Evolutionary conservation across 2,888 invertebrate genomes (phyloP), one percentile per base, ranked within the genome.

Genomic region (Stenodema calcarata): DNA sequence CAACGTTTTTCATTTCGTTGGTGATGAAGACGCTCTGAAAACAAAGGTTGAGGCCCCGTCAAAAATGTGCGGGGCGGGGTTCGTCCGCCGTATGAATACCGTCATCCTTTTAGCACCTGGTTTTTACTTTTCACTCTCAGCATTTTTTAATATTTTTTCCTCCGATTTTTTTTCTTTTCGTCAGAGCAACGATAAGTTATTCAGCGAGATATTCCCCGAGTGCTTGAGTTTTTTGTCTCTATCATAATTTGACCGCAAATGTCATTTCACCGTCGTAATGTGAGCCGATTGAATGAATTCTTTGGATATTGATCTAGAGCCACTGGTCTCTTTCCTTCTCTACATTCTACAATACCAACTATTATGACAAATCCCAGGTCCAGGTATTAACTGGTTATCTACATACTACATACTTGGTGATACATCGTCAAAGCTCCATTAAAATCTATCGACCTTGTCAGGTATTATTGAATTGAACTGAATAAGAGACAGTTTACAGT

Each of bases 81-180:
- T 23, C 18, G 23, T 62, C 62, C 62, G 18, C 27, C 35, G 35
- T 35, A 2, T 62, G 62, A 62, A 23, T 62, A 3, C 62, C 35
- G 41, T 35, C 73, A 35, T 18, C 73, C 73, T 73, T 73, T 73
- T 73, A 73, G 73, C 73, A 73, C 73, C 73, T 73, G 73, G 73
- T 14, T 73, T 73, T 62, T 4, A 62, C 62, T 62, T 62, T 62
- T 27, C 73, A 73, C 16, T 73, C 28, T 73, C 73, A 3, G 73
- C 7, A 35, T 30, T 0, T 73, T 73, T 18, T 11, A 11, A 54
- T 54, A 16, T n/a, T 73, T n/a, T 30, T 28, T 35, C 70, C 27
- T 70, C n/a, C 2, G 3, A 70, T 28, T 14, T 12, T 30, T 16
- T 9, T 41, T 30, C 35, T 73, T 35, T 30, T 9, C 4, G 73